Conservation (phyloP, 2,797 vertebrate genomes). For the Pseudocheirus occidentalis region DNA sequence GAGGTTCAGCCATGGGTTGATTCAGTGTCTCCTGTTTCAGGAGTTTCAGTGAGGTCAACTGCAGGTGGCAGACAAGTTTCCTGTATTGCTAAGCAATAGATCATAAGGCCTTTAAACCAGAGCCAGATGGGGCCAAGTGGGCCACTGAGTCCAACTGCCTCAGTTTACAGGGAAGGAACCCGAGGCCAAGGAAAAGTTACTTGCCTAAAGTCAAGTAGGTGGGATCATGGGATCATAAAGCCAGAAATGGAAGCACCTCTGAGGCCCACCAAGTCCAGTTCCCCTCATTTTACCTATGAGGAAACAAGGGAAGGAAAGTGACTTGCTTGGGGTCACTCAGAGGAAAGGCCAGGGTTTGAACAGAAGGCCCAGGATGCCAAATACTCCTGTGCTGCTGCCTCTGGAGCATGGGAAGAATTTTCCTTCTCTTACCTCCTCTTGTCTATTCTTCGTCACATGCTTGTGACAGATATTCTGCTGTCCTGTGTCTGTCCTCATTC, state of each 20-base stretch:
- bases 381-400: not conserved
- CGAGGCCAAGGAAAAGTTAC: not conserved
- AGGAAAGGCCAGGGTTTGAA: not conserved
- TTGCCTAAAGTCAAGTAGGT: not conserved
- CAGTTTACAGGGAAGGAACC: not conserved
- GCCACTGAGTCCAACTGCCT: not conserved
- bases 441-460: constrained; percentile 14
- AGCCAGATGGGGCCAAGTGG: not conserved
- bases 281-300: not conserved
- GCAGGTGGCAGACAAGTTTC: not conserved
- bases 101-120: not conserved
- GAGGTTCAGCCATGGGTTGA: not conserved
- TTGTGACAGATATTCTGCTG: not conserved
- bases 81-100: not conserved
- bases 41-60: constrained; percentile 12
- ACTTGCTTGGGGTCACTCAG: not conserved
- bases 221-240: not conserved
- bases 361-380: not conserved
- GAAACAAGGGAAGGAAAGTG: not conserved
- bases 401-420: not conserved
- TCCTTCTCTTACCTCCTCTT: constrained; percentile 6
- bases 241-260: not conserved
- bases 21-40: not conserved
- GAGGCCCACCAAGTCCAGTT: not conserved
- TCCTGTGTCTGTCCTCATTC: not conserved